Evolutionary conservation across 1,140 invertebrate genomes (phyloP).

Genomic region (Habropoda laboriosa): DNA sequence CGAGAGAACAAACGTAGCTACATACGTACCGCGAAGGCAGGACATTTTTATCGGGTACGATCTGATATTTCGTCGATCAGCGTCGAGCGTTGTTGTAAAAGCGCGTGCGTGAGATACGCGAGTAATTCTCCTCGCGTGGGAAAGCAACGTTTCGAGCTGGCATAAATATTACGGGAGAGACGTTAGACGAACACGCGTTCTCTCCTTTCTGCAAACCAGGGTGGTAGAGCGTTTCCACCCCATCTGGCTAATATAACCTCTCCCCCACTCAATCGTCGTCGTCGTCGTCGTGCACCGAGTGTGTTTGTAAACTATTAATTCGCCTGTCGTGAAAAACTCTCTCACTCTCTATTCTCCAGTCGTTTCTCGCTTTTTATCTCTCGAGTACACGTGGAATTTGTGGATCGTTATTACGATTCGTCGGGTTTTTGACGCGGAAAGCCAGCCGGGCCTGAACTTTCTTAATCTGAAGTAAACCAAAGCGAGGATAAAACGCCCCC

Average conservation of each 20-base stretch:
- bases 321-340: not conserved
- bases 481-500: slow-evolving; percentile 42
- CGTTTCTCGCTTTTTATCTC: not conserved
- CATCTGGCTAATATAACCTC: too few relatives aligned
- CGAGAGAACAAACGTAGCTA: slow-evolving; percentile 67
- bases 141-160: slow-evolving; percentile 54
- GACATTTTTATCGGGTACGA: slow-evolving; percentile 63
- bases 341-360: not conserved
- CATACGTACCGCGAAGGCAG: slow-evolving; percentile 37
- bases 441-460: slow-evolving; percentile 36
- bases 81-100: slow-evolving; percentile 31
- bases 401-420: slow-evolving; percentile 45
- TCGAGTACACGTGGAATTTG: slow-evolving; percentile 9
- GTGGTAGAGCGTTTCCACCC: too few relatives aligned
- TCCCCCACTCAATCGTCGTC: not conserved
- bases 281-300: not conserved
- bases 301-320: slow-evolving; percentile 18
- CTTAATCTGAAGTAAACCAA: slow-evolving; percentile 51
- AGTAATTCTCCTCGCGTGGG: slow-evolving; percentile 67
- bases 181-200: slow-evolving; percentile 3
- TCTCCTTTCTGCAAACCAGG: too few relatives aligned
- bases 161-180: slow-evolving; percentile 54
- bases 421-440: slow-evolving; percentile 16
- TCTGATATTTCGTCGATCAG: slow-evolving; percentile 67
- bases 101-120: slow-evolving; percentile 65